Conservation (phyloP, 1,140 invertebrate genomes). For the Aphelenchoides besseyi region DNA sequence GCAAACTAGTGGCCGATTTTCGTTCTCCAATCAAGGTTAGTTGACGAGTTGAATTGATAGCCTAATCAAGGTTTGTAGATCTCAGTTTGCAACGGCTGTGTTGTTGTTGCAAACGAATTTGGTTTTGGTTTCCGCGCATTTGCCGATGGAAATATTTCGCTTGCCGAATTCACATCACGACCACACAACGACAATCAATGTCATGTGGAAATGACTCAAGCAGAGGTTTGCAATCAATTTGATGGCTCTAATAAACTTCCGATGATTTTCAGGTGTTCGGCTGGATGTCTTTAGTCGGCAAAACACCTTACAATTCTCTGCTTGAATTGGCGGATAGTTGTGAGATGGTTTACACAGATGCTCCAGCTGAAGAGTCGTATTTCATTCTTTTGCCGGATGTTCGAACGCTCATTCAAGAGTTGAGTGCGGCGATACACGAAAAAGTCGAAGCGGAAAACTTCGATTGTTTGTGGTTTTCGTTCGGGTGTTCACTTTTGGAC, state of each 20-base stretch:
- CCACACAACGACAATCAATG: not conserved
- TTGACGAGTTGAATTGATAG: not conserved
- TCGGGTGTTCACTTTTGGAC: conserved; percentile 13
- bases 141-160: not conserved
- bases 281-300: not conserved
- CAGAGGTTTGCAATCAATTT: conserved; percentile 15
- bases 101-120: not conserved
- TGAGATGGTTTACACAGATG: not conserved
- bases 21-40: not conserved
- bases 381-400: not conserved
- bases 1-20: not conserved
- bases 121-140: conserved; percentile 4
- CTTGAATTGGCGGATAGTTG: not conserved
- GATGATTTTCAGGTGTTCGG: not conserved
- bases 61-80: conserved; percentile 3
- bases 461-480: not conserved
- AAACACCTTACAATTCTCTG: not conserved
- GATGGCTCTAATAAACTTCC: not conserved
- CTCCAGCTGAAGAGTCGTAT: not conserved
- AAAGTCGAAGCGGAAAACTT: not conserved
- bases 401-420: not conserved
- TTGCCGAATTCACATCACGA: not conserved
- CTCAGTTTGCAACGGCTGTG: conserved; percentile 8
- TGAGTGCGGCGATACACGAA: not conserved
- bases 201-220: not conserved